Percentiles rank a stretch among this genome's conserved stretches.
Evolutionary conservation across 2,113 vertebrate genomes (phyloP).

Genomic region (Bolborhynchus lineola): DNA sequence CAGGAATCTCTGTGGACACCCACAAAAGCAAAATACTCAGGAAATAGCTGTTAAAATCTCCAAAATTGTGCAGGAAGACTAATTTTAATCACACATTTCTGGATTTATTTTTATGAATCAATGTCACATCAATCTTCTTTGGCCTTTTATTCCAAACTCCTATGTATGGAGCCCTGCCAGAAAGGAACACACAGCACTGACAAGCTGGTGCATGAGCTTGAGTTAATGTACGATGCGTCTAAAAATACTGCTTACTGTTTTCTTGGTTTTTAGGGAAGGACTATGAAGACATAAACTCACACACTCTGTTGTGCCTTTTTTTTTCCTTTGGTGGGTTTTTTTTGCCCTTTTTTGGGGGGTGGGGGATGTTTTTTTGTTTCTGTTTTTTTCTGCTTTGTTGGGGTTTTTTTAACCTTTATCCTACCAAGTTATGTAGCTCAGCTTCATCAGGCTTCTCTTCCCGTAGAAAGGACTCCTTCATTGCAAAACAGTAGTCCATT

Average conservation of each 20-base stretch:
- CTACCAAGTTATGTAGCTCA: background rate
- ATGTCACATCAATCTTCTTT: constrained; percentile 17
- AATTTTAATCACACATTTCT: constrained; percentile 51
- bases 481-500: background rate
- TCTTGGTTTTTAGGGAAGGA: background rate
- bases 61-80: constrained; percentile 35
- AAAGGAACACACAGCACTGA: background rate
- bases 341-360: background rate
- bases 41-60: constrained; percentile 21
- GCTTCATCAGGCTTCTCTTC: background rate
- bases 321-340: background rate
- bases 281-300: background rate
- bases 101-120: constrained; percentile 54
- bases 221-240: background rate
- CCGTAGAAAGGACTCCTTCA: background rate
- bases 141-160: constrained; percentile 31
- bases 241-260: background rate
- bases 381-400: no score
- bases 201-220: background rate
- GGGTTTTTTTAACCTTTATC: background rate
- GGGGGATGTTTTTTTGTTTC: no score
- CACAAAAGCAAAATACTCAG: constrained; percentile 36
- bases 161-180: constrained; percentile 10
- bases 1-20: constrained; percentile 36
- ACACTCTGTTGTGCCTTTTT: background rate